Percentiles rank a stretch among this genome's conserved stretches.
Evolutionary conservation across 2,113 vertebrate genomes (phyloP).

Genomic region (Coptodon bakossiorum): DNA sequence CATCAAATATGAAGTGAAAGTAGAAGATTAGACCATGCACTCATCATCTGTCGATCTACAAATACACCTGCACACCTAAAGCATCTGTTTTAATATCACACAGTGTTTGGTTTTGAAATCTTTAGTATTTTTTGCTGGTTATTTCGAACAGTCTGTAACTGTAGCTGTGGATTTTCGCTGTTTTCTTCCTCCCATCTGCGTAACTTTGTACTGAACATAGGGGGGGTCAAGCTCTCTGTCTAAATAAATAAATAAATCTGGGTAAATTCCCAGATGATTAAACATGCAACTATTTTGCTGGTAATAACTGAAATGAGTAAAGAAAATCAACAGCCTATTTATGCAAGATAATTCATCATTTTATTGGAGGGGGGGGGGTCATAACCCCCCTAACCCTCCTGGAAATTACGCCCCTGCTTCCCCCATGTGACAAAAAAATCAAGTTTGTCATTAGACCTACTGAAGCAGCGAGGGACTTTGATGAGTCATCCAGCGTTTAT

Average conservation of each 20-base stretch:
- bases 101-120: background rate
- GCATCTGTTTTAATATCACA: accelerated
- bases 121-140: background rate
- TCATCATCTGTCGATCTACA: background rate
- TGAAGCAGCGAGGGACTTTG: background rate
- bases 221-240: background rate
- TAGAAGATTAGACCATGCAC: background rate
- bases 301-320: background rate
- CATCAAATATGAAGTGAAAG: background rate
- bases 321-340: background rate
- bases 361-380: background rate
- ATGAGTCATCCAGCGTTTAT: background rate
- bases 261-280: background rate
- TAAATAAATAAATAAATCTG: background rate
- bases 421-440: background rate
- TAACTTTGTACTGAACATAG: background rate
- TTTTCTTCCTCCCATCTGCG: background rate
- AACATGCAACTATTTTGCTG: background rate
- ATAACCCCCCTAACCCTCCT: background rate
- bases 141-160: background rate
- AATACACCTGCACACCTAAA: background rate
- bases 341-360: accelerated
- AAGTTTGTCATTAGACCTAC: background rate
- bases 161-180: background rate
- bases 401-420: background rate